Evolutionary conservation across 2,888 invertebrate genomes (phyloP).

Genomic region (Heliconius cydno): DNA sequence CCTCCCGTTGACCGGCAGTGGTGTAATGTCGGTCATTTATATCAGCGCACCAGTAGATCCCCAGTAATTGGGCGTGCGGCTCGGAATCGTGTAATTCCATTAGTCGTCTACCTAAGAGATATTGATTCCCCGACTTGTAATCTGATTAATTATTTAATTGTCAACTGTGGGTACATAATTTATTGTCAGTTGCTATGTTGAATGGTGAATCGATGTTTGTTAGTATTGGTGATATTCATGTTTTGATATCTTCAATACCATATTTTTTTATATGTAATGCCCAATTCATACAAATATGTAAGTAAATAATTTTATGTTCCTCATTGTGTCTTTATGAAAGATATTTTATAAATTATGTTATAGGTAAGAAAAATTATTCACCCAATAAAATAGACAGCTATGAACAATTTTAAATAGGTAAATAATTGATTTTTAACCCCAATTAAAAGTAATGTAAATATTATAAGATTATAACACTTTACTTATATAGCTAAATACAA

Average conservation of each 20-base stretch:
- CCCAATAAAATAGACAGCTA: too few relatives aligned
- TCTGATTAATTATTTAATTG: slow-evolving; percentile 45
- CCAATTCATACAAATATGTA: neutral
- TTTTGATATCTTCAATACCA: neutral
- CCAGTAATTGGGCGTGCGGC: slow-evolving; percentile 48
- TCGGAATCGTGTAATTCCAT: slow-evolving; percentile 46
- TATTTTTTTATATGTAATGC: neutral
- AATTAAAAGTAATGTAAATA: too few relatives aligned
- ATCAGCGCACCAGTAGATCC: slow-evolving; percentile 45
- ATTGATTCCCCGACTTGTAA: slow-evolving; percentile 45
- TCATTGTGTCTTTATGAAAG: too few relatives aligned
- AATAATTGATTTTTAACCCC: too few relatives aligned
- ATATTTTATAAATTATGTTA: too few relatives aligned
- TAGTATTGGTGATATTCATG: neutral
- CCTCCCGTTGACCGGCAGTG: slow-evolving; percentile 29
- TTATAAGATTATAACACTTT: too few relatives aligned
- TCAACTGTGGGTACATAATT: slow-evolving; percentile 36
- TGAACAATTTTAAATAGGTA: too few relatives aligned
- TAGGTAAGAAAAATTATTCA: too few relatives aligned
- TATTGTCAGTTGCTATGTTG: slow-evolving; percentile 3
- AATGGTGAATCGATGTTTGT: neutral
- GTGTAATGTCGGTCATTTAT: slow-evolving; percentile 45
- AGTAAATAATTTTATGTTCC: neutral
- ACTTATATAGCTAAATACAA: too few relatives aligned
- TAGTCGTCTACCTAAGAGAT: slow-evolving; percentile 45